Evolutionary conservation across 2,797 vertebrate genomes (phyloP), one percentile per base, ranked within the genome.

Genomic region (Synaphobranchus kaupii): DNA sequence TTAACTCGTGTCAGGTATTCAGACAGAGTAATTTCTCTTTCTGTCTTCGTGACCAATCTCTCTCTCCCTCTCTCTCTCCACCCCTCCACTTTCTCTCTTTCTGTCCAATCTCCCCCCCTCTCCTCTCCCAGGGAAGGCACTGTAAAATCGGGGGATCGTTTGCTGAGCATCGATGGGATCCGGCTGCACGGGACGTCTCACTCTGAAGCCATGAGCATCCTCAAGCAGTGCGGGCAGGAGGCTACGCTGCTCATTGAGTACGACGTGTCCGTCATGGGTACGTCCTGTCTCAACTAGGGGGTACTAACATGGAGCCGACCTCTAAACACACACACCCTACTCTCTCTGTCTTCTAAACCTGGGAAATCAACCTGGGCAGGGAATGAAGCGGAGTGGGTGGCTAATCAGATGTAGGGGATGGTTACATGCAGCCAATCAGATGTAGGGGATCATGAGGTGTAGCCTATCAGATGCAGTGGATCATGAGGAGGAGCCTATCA

Each of bases 181-280:
- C 97, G 98, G 71, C 97, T 99, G 88, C 96, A 98, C 1, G 98
- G 98, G 92, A 97, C 96, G 47, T 97, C 97, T 1, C 97, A 98
- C 0, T 95, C 97, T 0, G 98, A 99, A 94, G 98, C 98, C 93
- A 98, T 98, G 97, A 98, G 98, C 91, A 98, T 99, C 93, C 97
- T 99, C 83, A 99, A 99, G 93, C 98, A 99, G 84, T 98, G 98
- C 0, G 98, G 98, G 0, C 98, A 99, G 93, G 98, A 99, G 90
- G 98, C 98, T 0, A 98, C 97, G 9, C 96, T 99, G 88, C 96
- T 99, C 91, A 93, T 99, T 0, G 98, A 99, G 94, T 99, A 98
- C 0, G 98, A 99, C 76, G 98, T 99, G 91, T 99, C 98, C 0
- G 95, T 99, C 66, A 99, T 99, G 98, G 98, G 98, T 99, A 95